Percentiles rank a stretch among this genome's conserved stretches.
phyloP scores from a whole-genome alignment of 2,113 vertebrate species.

The Crotophaga sulcirostris region DNA sequence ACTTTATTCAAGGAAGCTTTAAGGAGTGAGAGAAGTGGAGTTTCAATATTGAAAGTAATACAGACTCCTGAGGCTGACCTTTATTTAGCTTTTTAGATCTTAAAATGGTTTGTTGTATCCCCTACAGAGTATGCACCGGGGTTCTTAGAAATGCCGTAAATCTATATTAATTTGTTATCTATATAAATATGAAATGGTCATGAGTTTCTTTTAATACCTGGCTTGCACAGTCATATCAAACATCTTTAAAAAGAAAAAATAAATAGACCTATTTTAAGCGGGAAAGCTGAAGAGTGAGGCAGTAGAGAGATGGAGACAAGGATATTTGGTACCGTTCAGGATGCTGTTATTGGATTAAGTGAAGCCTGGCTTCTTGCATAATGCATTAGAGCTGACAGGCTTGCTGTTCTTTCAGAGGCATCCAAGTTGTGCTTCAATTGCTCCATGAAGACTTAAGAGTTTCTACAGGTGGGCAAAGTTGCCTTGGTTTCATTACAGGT shows the following conservation, averaged over 20 bases:
- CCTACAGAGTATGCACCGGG: background rate
- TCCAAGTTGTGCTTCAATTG: background rate
- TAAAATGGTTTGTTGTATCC: background rate
- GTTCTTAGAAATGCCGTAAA: background rate
- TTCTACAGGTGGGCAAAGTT: background rate
- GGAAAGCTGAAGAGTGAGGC: background rate
- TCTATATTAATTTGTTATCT: background rate
- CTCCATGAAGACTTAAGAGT: background rate
- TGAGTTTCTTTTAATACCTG: background rate
- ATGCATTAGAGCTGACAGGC: background rate
- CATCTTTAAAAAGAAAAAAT: background rate
- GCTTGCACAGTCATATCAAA: background rate
- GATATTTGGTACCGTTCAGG: background rate
- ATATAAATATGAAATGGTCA: background rate
- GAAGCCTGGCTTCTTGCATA: slow-evolving; percentile 8
- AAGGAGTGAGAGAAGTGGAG: background rate
- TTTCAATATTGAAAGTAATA: background rate
- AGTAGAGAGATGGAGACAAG: background rate
- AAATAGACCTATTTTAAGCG: background rate
- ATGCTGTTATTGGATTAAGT: background rate
- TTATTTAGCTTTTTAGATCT: background rate
- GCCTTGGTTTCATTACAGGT: background rate
- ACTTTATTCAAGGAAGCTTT: background rate
- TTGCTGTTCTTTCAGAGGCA: background rate
- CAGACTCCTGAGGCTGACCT: background rate